phyloP scores from a whole-genome alignment of 2,797 vertebrate genomes.

The Myotis pilosus region DNA sequence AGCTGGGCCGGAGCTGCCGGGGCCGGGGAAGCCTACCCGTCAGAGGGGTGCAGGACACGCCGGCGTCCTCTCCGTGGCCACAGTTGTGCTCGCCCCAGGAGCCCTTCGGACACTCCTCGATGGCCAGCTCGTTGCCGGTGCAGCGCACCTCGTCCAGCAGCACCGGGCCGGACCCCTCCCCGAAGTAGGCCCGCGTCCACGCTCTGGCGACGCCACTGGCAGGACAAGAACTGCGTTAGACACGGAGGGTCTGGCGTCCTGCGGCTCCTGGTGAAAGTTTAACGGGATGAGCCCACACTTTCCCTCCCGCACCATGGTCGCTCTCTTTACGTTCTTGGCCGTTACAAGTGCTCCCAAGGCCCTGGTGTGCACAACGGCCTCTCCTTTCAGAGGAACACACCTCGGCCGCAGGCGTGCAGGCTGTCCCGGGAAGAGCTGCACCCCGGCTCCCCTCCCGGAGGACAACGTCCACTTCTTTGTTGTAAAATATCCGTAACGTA shows the following conservation, averaged over 20 bases:
- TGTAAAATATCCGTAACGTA: neutral
- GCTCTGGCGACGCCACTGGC: constrained; percentile 92
- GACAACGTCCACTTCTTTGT: neutral
- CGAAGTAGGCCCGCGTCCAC: constrained; percentile 91
- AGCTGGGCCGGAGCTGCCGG: fast-evolving
- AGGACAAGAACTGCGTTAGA: neutral
- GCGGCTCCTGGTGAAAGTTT: neutral
- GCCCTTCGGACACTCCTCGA: constrained; percentile 94
- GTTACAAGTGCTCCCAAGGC: neutral
- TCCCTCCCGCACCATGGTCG: neutral
- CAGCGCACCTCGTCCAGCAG: constrained; percentile 94
- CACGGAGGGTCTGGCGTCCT: neutral
- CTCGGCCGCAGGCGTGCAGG: too few species aligned
- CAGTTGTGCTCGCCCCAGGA: constrained; percentile 96
- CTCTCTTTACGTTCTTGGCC: neutral
- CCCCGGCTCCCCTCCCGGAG: neutral
- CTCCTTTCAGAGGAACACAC: too few species aligned
- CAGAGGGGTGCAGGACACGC: constrained; percentile 92
- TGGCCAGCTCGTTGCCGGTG: constrained; percentile 95
- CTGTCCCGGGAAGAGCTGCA: too few species aligned
- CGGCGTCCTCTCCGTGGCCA: constrained; percentile 94
- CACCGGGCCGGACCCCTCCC: constrained; percentile 90
- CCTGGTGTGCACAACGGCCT: neutral
- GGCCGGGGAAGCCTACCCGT: constrained; percentile 85
- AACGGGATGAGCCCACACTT: neutral